These are phyloP conservation scores for Heliconius ethilla DNA, from an alignment of 2,888 invertebrate species.

Conservation along the genomic window DNA sequence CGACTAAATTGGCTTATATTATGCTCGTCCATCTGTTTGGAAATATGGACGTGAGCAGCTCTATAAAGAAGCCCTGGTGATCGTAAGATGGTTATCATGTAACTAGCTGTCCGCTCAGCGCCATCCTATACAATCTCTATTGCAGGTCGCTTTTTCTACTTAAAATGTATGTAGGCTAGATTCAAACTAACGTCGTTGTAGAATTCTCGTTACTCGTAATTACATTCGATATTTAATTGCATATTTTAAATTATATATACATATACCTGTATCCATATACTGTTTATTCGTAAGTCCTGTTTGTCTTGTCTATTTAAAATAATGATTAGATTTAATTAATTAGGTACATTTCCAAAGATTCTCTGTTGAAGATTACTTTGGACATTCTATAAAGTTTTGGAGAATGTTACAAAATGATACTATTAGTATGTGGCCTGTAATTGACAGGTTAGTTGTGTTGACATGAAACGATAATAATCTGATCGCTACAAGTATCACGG, in stretches of 20 bases:
- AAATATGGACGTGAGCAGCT: slow-evolving; percentile 63
- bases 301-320: background rate
- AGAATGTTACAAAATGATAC: slow-evolving; percentile 27
- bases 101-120: slow-evolving; percentile 67
- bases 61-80: slow-evolving; percentile 71
- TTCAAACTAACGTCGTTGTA: slow-evolving; percentile 42
- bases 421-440: slow-evolving; percentile 30
- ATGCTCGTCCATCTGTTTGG: slow-evolving; percentile 63
- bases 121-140: slow-evolving; percentile 55
- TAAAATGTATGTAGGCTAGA: slow-evolving; percentile 51
- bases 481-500: slow-evolving; percentile 20
- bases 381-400: slow-evolving; percentile 18
- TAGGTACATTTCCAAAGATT: slow-evolving; percentile 22
- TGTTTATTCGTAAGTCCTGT: slow-evolving; percentile 13
- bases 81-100: slow-evolving; percentile 67
- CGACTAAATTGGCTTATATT: slow-evolving; percentile 66
- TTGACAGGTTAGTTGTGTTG: slow-evolving; percentile 36
- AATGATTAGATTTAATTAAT: slow-evolving; percentile 28
- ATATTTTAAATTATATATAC: slow-evolving; percentile 23
- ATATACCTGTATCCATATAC: background rate
- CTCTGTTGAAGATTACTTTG: slow-evolving; percentile 21
- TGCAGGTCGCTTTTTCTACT: slow-evolving; percentile 53
- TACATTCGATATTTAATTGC: slow-evolving; percentile 39
- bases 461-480: slow-evolving; percentile 33
- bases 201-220: slow-evolving; percentile 40